phyloP scores from a whole-genome alignment of 2,797 vertebrate genomes.

The Iguana delicatissima region DNA sequence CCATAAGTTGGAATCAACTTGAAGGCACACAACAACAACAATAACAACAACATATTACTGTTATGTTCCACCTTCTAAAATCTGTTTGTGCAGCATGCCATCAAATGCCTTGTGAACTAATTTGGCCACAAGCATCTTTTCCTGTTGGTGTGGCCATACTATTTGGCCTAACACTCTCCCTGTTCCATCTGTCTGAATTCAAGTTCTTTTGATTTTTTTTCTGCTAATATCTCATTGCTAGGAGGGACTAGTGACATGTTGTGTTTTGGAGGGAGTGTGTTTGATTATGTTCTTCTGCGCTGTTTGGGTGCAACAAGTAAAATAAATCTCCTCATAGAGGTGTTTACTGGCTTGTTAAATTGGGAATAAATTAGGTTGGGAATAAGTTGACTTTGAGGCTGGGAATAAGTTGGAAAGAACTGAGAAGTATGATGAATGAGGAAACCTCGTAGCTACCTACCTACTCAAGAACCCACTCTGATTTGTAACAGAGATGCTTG shows the following conservation, averaged over 20 bases:
- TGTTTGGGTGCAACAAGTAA: background rate
- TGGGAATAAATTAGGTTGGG: background rate
- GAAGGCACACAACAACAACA: no score
- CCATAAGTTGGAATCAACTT: background rate
- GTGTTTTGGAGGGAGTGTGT: slow-evolving; percentile 27
- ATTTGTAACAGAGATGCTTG: background rate
- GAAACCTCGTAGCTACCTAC: background rate
- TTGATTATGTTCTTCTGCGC: slow-evolving; percentile 45
- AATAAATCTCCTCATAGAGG: slow-evolving; percentile 17
- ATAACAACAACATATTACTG: background rate
- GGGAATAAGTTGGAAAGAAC: background rate
- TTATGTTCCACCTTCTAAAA: background rate
- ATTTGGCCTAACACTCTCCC: background rate
- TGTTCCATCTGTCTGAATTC: rapidly evolving
- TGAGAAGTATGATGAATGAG: background rate
- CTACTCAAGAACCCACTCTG: background rate
- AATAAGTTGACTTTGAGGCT: background rate
- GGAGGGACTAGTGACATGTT: slow-evolving; percentile 6
- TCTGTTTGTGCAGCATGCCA: background rate
- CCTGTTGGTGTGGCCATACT: background rate
- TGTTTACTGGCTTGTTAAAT: background rate
- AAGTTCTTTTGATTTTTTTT: slow-evolving; percentile 34
- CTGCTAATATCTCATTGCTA: slow-evolving; percentile 30
- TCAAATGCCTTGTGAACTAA: background rate
- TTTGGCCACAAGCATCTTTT: background rate